Base-by-base conservation (phyloP, 1,140 invertebrate genomes). In the Elymnias hypermnestra region DNA sequence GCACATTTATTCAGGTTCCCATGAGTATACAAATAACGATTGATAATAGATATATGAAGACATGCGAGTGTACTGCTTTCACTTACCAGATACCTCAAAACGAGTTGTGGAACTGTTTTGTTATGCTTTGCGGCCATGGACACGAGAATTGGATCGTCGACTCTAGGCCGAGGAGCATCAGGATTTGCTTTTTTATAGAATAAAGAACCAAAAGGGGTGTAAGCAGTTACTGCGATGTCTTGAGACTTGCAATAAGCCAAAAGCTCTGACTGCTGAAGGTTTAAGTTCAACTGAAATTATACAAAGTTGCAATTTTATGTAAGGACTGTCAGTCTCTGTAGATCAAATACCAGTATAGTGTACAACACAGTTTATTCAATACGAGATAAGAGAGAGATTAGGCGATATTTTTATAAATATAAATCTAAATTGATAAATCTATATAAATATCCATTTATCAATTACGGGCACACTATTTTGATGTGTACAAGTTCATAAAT, bases 261-360 rank as follows among this genome's bases (percentile, higher is more conserved):
- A 22, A 79, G 47, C 28, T 68, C 61, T 0, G 51, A 10, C 45
- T 79, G 61, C 10, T 61, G 72, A 47, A 75, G 64, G 14, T 63
- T 71, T 23, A 67, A 69, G 21, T 79, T 76, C 2, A 74, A 63
- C 72, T 79, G 42, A n/a, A n/a, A n/a, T n/a, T n/a, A n/a, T n/a
- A n/a, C 14, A 3, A 37, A 37, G 12, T 4, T 3, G 13, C 2
- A 13, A n/a, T 26, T 12, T 0, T 12, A 29, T n/a, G 9, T 10
- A 1, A 10, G 9, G 23, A 8, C 2, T 8, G 21, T 22, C 8
- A 22, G 5, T 6, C 1, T 8, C 1, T 22, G 21, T 22, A 22
- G 5, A 22, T 1, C 21, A 22, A 1, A 22, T 2, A 2, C 8
- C n/a, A n/a, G n/a, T n/a, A n/a, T n/a, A n/a, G n/a, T n/a, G n/a